Percentiles rank a stretch among this genome's conserved stretches.
phyloP scores from a whole-genome alignment of 2,888 invertebrate genomes.

The Tridacna gigas region DNA sequence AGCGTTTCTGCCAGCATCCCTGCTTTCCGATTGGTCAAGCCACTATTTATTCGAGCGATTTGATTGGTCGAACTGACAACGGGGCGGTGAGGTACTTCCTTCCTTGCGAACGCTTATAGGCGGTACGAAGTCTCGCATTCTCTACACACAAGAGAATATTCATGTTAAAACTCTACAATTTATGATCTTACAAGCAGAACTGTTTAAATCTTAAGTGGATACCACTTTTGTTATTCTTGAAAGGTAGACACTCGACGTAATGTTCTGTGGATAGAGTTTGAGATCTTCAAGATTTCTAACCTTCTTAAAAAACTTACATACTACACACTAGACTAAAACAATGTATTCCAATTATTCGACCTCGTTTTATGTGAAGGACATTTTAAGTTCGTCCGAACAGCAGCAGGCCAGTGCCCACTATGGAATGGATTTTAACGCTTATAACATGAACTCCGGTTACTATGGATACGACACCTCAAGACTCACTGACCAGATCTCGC shows the following conservation, averaged over 20 bases:
- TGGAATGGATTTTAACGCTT: conserved; percentile 67
- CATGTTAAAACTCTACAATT: conserved; percentile 67
- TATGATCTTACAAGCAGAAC: conserved; percentile 65
- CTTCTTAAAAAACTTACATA: conserved; percentile 42
- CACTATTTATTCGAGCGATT: background rate
- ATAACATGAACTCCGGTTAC: conserved; percentile 61
- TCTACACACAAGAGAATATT: conserved; percentile 28
- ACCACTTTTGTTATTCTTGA: conserved; percentile 67
- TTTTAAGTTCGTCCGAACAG: conserved; percentile 62
- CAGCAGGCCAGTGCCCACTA: conserved; percentile 58
- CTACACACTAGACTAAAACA: conserved; percentile 23
- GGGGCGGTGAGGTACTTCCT: conserved; percentile 6
- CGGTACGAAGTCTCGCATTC: conserved; percentile 36
- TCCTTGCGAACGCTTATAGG: conserved; percentile 18
- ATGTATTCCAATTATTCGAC: conserved; percentile 69
- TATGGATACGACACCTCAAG: conserved; percentile 60
- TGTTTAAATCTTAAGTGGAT: conserved; percentile 67
- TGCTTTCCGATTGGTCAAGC: background rate
- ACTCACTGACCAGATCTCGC: conserved; percentile 58
- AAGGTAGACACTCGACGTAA: conserved; percentile 63
- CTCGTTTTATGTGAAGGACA: conserved; percentile 67
- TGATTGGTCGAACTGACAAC: background rate
- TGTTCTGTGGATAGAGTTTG: conserved; percentile 57
- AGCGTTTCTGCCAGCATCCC: background rate
- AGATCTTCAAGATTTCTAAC: conserved; percentile 60